Evolutionary conservation across 2,797 vertebrate genomes (phyloP), one percentile per base, ranked within the genome.

Genomic region (Hoplostethus atlanticus): DNA sequence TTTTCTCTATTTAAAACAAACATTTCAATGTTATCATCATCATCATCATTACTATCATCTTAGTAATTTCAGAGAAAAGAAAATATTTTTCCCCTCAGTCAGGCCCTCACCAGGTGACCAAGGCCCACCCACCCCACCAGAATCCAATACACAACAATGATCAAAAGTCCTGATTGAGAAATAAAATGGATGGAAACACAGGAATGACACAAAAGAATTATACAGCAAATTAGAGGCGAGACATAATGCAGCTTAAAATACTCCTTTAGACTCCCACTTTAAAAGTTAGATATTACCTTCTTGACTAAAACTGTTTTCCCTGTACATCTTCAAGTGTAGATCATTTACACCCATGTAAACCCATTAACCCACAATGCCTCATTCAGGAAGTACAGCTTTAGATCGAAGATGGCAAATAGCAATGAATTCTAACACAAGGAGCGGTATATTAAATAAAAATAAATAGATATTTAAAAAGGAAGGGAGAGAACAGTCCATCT

Each of bases 401-500:
- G 90, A 86, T 73, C 79, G 84, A 90, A 84, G 84, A 90, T 91
- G 87, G 84, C 85, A 91, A 91, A 91, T 85, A 84, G 86, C 82
- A 83, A 89, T 84, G 84, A 84, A 71, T 74, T 87, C 86, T 91
- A 91, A 84, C 86, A 93, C 77, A 84, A 87, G 79, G 80, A 87
- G 87, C 81, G 76, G 89, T 89, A 80, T 89, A 85, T 93, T 94
- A 94, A 93, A 94, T 93, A 93, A 93, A 92, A 93, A 93, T 94
- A 93, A 94, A 94, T 94, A 94, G 81, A 91, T 90, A 91, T 89
- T 92, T 84, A 84, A 90, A 88, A 87, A 84, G 80, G 75, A 93
- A 94, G 95, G 94, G 94, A 94, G 93, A 95, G 96, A 97, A 96
- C 96, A 97, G 96, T 97, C 96, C 95, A 95, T 96, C 95, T 96